Evolutionary conservation across 2,113 vertebrate species (phyloP), one percentile per base, ranked within the genome.

Genomic region (Melanotaenia duboulayi): DNA sequence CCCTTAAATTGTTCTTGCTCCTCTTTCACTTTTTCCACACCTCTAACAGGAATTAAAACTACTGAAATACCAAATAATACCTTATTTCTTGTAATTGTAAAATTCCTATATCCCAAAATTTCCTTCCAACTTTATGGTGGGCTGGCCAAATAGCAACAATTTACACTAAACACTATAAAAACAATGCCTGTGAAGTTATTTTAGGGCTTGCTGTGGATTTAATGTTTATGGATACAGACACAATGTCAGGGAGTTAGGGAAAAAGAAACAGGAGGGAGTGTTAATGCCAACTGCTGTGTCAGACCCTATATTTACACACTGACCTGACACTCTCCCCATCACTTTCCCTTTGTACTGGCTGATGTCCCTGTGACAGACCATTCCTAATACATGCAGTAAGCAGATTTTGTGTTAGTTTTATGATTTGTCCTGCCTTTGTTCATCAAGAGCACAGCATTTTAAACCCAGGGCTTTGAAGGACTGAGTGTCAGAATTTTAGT

Each of bases 161-260:
- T 11, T 68, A 39, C 51, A 37, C 50, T 17, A 54, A 63, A 71
- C 68, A 35, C 35, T 14, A 32, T 75, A 25, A 65, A 67, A 69
- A 55, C 52, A 73, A 58, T 24, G 35, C 61, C 59, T 14, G 42
- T 24, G 50, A 42, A 51, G 62, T 63, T 93, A 86, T 89, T 91
- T 84, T 83, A 56, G 78, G 78, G 58, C 64, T 17, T 22, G 76
- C 50, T 76, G 57, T 32, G 75, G 54, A 50, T 55, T 82, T 64
- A 76, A 71, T 91, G 86, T 89, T 93, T 89, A 88, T 88, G 90
- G 91, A 90, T 90, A 87, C 84, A 75, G 87, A 83, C 80, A 83
- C 69, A 81, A 81, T 81, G 67, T 81, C 23, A 7, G 37, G 62
- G 83, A 81, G 78, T 84, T 66, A 79, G 64, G 73, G 79, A 83